Percentiles rank a stretch among this genome's conserved stretches.
These are phyloP conservation scores for Artibeus jamaicensis DNA, from an alignment of 2,797 vertebrate species.

Conservation along the genomic window DNA sequence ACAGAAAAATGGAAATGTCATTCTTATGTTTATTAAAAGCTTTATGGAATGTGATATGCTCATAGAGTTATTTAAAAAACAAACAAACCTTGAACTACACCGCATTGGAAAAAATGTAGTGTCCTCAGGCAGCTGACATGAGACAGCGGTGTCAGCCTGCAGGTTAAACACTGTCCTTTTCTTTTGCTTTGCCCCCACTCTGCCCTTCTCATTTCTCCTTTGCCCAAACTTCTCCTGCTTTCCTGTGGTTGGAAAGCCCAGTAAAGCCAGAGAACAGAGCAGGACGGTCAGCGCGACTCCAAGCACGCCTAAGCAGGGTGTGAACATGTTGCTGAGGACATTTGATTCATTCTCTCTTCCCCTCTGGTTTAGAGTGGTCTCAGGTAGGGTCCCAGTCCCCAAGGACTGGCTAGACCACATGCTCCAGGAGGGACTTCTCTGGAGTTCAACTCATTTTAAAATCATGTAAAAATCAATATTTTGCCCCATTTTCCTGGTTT, in stretches of 20 bases:
- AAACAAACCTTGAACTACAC: neutral
- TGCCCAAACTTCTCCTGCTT: constrained; percentile 52
- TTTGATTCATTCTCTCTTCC: constrained; percentile 67
- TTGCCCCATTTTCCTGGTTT: neutral
- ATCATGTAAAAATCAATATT: constrained; percentile 45
- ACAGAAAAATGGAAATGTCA: constrained; percentile 80
- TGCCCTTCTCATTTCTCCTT: neutral
- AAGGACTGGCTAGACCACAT: neutral
- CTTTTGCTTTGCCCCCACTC: neutral
- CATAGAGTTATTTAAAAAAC: constrained; percentile 72
- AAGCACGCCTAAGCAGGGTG: neutral
- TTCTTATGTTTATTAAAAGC: constrained; percentile 78
- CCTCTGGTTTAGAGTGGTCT: neutral
- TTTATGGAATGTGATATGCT: constrained; percentile 74
- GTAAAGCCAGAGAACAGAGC: constrained; percentile 46
- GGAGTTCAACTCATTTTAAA: constrained; percentile 47
- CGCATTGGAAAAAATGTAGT: neutral
- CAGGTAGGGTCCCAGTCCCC: constrained; percentile 11
- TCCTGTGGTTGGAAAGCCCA: constrained; percentile 65
- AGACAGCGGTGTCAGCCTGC: neutral
- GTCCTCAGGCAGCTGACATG: neutral
- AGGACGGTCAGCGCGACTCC: constrained; percentile 45
- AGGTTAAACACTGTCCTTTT: neutral
- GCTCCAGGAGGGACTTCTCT: constrained; percentile 61
- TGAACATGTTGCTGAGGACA: constrained; percentile 13